These are phyloP conservation scores for Coenonympha glycerion DNA, from an alignment of 2,888 invertebrate genomes.

Conservation along the genomic window DNA sequence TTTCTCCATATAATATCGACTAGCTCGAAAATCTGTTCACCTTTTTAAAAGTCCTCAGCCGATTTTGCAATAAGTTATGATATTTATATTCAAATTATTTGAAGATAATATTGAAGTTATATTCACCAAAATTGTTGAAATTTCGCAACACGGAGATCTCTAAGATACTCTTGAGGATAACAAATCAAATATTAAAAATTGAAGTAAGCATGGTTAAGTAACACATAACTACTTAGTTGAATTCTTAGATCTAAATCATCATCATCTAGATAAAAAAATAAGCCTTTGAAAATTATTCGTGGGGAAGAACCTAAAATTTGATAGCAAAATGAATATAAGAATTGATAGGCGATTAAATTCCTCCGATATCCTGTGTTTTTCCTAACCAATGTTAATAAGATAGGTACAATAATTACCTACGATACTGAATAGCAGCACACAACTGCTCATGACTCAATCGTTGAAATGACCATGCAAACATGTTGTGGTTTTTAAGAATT, in stretches of 20 bases:
- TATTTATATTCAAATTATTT: neutral
- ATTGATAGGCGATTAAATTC: neutral
- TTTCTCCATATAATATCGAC: neutral
- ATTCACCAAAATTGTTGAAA: neutral
- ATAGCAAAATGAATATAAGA: neutral
- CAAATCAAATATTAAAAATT: too few relatives aligned
- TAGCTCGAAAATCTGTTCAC: neutral
- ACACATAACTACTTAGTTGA: too few relatives aligned
- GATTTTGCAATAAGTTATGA: neutral
- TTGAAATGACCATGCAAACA: slow-evolving; percentile 8
- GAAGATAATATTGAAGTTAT: neutral
- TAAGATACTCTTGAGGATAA: neutral
- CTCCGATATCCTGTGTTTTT: neutral
- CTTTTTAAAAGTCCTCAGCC: neutral
- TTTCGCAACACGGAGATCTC: neutral
- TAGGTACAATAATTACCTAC: neutral
- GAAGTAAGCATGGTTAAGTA: too few relatives aligned
- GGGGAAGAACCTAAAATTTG: neutral
- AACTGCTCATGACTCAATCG: slow-evolving; percentile 1
- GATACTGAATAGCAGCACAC: too few relatives aligned
- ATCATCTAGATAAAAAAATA: too few relatives aligned
- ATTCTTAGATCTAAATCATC: too few relatives aligned
- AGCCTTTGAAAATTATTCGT: too few relatives aligned
- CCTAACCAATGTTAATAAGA: neutral
- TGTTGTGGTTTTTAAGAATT: slow-evolving; percentile 5